Evolutionary conservation across 2,888 invertebrate genomes (phyloP), one percentile per base, ranked within the genome.

Genomic region (Calameuta filiformis): DNA sequence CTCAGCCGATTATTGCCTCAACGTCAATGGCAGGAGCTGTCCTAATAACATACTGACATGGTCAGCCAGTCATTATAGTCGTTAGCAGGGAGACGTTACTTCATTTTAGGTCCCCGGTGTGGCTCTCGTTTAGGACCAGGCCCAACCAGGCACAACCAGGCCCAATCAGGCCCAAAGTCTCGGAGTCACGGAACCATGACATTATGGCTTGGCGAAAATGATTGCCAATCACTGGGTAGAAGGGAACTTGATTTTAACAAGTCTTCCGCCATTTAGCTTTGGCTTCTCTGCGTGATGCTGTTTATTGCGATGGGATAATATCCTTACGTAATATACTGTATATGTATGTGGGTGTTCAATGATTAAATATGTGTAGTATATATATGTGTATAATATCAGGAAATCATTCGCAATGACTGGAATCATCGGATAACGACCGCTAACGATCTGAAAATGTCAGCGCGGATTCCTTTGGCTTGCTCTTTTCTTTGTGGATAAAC

Each of bases 21-120:
- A 71, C 12, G 31, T 71, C 71, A 71, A 31, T 71, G 71, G 71
- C 71, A 71, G 33, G 31, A 71, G 76, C 35, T 69, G 80, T 56
- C 75, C 79, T 75, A 79, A 80, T 80, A 77, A 80, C 79, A 80
- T 73, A 75, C 75, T 79, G 73, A 76, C 79, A 77, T 73, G 73
- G 23, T 73, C 68, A 73, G 15, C 68, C 56, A 1, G 75, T 75
- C 69, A 40, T 75, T 75, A 75, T 77, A 23, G 37, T 71, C 76
- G 71, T 76, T 71, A 76, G 73, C 73, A 33, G 40, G 12, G 37
- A n/a, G 30, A 76, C 74, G 35, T n/a, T 71, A 75, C 68, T 56
- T 73, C 56, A 68, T 74, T 77, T 56, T 35, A 71, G 71, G 34
- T 56, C 23, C n/a, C 33, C 73, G 68, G 56, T 0, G 23, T 23